Conservation (phyloP, 2,888 invertebrate genomes). For the Lepidonotus clava region DNA sequence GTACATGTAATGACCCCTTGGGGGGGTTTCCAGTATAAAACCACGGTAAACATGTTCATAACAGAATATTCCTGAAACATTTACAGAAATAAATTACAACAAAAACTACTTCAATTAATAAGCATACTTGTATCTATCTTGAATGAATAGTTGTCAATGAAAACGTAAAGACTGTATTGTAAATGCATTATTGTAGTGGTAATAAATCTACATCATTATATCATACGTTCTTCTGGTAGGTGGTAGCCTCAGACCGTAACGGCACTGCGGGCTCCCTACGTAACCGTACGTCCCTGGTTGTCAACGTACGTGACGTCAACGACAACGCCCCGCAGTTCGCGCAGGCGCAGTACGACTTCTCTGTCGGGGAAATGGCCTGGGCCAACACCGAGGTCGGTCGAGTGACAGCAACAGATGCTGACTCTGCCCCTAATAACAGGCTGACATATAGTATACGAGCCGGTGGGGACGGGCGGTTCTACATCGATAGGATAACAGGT, state of each 20-base stretch:
- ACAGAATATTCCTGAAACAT: too few relatives aligned
- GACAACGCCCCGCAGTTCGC: conserved; percentile 67
- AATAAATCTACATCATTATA: too few relatives aligned
- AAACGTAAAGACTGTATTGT: too few relatives aligned
- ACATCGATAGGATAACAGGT: conserved; percentile 64
- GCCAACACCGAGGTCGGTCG: conserved; percentile 60
- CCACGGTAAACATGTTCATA: too few relatives aligned
- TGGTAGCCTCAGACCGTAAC: conserved; percentile 52
- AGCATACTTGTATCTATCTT: too few relatives aligned
- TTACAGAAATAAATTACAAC: too few relatives aligned
- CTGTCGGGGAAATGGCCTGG: conserved; percentile 63
- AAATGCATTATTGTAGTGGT: too few relatives aligned
- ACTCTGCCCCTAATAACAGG: conserved; percentile 57
- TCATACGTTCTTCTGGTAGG: conserved; percentile 27
- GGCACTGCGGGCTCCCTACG: conserved; percentile 37
- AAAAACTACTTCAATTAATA: too few relatives aligned
- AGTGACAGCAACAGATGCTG: conserved; percentile 65
- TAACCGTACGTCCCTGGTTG: conserved; percentile 42
- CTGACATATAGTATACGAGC: conserved; percentile 59
- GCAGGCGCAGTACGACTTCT: conserved; percentile 59
- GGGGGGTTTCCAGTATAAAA: too few relatives aligned
- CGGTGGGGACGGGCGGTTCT: conserved; percentile 64
- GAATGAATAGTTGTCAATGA: too few relatives aligned
- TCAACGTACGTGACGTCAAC: conserved; percentile 64
- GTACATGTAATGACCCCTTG: too few relatives aligned